Percentiles rank a stretch among this genome's conserved stretches.
Conservation (phyloP, 2,888 invertebrate species). For the Noctua janthina region DNA sequence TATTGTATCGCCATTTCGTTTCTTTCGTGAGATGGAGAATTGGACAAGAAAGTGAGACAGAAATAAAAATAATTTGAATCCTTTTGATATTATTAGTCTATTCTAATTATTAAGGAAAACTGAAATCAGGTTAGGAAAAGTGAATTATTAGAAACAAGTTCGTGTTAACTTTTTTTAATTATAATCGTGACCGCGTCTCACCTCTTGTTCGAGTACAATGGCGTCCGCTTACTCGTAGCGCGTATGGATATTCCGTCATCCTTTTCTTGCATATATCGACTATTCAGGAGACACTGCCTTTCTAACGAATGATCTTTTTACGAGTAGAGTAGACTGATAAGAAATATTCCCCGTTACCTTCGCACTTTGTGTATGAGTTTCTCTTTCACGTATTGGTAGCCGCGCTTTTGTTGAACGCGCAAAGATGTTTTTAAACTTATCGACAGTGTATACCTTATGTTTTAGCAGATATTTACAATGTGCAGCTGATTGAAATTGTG, state of each 20-base stretch:
- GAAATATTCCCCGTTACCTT: constrained; percentile 89
- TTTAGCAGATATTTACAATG: constrained; percentile 70
- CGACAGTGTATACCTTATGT: constrained; percentile 61
- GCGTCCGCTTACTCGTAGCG: constrained; percentile 87
- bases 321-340: constrained; percentile 88
- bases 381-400: constrained; percentile 84
- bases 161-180: constrained; percentile 31
- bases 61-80: constrained; percentile 82
- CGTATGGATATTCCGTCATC: constrained; percentile 89
- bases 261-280: constrained; percentile 90
- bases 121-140: constrained; percentile 63
- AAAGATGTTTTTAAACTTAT: constrained; percentile 62
- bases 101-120: constrained; percentile 36
- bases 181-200: constrained; percentile 71
- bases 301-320: constrained; percentile 88
- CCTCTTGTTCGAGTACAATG: constrained; percentile 81
- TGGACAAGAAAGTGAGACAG: constrained; percentile 89
- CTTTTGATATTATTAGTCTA: constrained; percentile 45
- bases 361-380: constrained; percentile 87
- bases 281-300: constrained; percentile 87
- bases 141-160: constrained; percentile 33
- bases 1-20: constrained; percentile 90
- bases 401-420: constrained; percentile 82
- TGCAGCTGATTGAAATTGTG: constrained; percentile 70
- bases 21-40: constrained; percentile 89